Evolutionary conservation across 2,888 invertebrate genomes (phyloP).

Genomic region (Nomada goodeniana): DNA sequence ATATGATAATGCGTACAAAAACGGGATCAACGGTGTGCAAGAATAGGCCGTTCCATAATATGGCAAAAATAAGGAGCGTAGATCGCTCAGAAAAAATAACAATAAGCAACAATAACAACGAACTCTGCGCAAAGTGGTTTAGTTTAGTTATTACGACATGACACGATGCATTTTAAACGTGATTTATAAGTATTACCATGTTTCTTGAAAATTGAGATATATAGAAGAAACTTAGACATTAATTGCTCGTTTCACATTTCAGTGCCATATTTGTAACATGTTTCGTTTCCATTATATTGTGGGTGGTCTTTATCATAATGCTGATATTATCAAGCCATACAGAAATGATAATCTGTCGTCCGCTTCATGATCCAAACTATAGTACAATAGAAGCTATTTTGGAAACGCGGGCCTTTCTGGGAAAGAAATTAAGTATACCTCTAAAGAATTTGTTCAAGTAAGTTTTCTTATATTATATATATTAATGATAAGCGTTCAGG

Average conservation of each 20-base stretch:
- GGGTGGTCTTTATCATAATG: slow-evolving; percentile 86
- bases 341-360: slow-evolving; percentile 90
- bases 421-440: slow-evolving; percentile 85
- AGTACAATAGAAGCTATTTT: slow-evolving; percentile 88
- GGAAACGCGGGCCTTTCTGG: slow-evolving; percentile 84
- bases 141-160: too few relatives aligned
- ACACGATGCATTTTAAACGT: too few relatives aligned
- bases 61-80: too few relatives aligned
- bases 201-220: too few relatives aligned
- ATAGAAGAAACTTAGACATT: background rate
- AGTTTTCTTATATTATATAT: slow-evolving; percentile 70
- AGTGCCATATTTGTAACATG: slow-evolving; percentile 85
- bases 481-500: background rate
- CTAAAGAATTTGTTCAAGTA: slow-evolving; percentile 86
- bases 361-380: slow-evolving; percentile 89
- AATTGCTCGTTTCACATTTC: slow-evolving; percentile 49
- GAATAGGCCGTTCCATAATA: too few relatives aligned
- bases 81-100: too few relatives aligned
- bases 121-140: too few relatives aligned
- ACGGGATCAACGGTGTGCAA: too few relatives aligned
- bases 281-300: slow-evolving; percentile 86
- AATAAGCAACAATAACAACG: too few relatives aligned
- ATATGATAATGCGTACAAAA: too few relatives aligned
- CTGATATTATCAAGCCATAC: slow-evolving; percentile 88
- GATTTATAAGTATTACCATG: too few relatives aligned